phyloP scores from a whole-genome alignment of 2,888 invertebrate genomes.

The Sphaerolaimus hirsutus region DNA sequence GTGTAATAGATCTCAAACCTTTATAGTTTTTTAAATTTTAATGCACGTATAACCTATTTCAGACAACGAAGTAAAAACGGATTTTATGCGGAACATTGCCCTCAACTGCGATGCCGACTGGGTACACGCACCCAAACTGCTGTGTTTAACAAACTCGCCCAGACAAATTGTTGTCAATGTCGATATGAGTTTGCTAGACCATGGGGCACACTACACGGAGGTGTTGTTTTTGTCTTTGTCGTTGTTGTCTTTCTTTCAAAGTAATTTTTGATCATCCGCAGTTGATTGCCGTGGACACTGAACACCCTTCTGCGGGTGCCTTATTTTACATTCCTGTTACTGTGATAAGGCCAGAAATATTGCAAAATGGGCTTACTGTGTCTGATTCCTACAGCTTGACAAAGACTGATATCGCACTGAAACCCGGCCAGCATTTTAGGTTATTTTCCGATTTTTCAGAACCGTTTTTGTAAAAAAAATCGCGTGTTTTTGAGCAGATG shows the following conservation, averaged over 20 bases:
- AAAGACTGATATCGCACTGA: no score
- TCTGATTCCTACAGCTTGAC: no score
- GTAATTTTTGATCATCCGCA: constrained; percentile 15
- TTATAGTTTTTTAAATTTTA: no score
- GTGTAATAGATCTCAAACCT: no score
- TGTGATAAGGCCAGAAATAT: constrained; percentile 27
- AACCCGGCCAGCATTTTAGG: no score
- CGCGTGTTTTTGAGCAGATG: no score
- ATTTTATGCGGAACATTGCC: constrained; percentile 55
- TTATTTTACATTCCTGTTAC: constrained; percentile 73
- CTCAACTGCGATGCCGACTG: constrained; percentile 49
- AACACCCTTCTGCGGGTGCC: constrained; percentile 56
- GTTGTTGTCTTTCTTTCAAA: no score
- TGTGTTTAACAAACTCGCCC: constrained; percentile 53
- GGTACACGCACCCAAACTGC: constrained; percentile 52
- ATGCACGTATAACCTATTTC: not conserved
- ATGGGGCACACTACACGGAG: constrained; percentile 45
- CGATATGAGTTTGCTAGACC: no score
- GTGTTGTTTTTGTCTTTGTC: no score
- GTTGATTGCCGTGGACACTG: constrained; percentile 58
- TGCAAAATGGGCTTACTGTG: no score
- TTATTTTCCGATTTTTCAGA: no score
- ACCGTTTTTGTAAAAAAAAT: no score
- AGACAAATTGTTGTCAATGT: constrained; percentile 50
- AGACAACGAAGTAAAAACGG: constrained; percentile 38